These are phyloP conservation scores for Conus ventricosus DNA, from an alignment of 1,140 invertebrate genomes.

Conservation along the genomic window DNA sequence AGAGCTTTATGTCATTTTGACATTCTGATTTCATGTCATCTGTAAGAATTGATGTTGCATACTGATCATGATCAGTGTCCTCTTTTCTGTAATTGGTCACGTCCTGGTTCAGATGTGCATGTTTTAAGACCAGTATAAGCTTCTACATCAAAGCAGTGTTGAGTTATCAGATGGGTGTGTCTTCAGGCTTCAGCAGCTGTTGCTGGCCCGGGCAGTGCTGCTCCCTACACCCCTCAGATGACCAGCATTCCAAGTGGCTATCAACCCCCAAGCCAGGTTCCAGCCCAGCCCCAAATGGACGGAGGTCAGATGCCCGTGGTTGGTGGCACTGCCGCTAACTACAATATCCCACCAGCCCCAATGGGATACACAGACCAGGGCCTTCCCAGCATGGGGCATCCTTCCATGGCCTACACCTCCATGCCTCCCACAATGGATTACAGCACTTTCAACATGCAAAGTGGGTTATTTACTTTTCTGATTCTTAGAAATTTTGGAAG, in stretches of 20 bases:
- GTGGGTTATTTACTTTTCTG: not conserved
- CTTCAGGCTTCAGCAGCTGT: not conserved
- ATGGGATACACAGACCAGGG: slow-evolving; percentile 23
- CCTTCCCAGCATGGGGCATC: slow-evolving; percentile 80
- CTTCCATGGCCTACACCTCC: slow-evolving; percentile 40
- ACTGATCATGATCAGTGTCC: not conserved
- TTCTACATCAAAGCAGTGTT: no score
- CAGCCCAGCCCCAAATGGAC: slow-evolving; percentile 15
- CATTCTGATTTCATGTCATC: not conserved
- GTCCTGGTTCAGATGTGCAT: not conserved
- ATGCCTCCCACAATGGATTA: slow-evolving; percentile 29
- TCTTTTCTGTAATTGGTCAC: not conserved
- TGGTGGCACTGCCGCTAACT: not conserved
- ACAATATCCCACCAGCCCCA: not conserved
- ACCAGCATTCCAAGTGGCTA: slow-evolving; percentile 42
- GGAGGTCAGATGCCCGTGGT: slow-evolving; percentile 15
- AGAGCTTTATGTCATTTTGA: not conserved
- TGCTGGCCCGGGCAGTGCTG: not conserved
- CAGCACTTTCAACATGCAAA: slow-evolving; percentile 25
- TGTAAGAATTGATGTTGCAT: not conserved
- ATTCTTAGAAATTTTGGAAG: not conserved
- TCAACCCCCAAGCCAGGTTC: slow-evolving; percentile 40
- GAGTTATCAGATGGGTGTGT: no score
- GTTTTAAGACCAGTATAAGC: no score
- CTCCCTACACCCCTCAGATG: slow-evolving; percentile 26